Evolutionary conservation across 2,797 vertebrate species (phyloP).

Genomic region (Emydoidea blandingii): DNA sequence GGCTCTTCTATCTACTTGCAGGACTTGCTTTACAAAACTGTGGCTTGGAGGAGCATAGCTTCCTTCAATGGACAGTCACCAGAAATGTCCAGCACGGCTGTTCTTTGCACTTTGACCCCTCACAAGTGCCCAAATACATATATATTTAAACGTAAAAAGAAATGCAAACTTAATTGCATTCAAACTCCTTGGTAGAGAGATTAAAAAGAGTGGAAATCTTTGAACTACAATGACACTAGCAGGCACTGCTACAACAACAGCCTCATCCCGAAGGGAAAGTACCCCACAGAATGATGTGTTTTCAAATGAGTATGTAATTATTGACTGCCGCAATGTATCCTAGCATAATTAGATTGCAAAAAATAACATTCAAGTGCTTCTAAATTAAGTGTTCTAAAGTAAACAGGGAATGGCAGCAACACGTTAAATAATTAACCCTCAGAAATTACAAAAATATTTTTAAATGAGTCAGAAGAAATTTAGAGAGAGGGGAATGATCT

Average conservation of each 20-base stretch:
- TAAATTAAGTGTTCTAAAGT: conserved; percentile 32
- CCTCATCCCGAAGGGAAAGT: not conserved
- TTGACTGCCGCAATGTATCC: not conserved
- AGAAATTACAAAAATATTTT: conserved; percentile 10
- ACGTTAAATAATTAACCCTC: conserved; percentile 17
- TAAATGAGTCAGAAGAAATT: not conserved
- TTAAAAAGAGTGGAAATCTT: conserved; percentile 1
- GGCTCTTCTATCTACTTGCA: not conserved
- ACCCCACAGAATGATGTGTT: conserved; percentile 1
- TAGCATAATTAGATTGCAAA: conserved; percentile 3
- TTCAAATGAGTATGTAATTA: conserved; percentile 30
- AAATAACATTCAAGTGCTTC: not conserved
- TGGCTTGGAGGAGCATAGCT: not conserved
- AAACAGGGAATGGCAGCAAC: not conserved
- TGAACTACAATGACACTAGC: not conserved
- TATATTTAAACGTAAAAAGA: not conserved
- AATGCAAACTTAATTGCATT: not conserved
- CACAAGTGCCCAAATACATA: not conserved
- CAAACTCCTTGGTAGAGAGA: not conserved
- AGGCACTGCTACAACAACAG: conserved; percentile 1
- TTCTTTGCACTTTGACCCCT: not conserved
- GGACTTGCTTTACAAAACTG: not conserved
- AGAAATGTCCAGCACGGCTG: not conserved
- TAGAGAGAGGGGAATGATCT: not conserved
- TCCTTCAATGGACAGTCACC: not conserved